These are phyloP conservation scores for Dicrurus megarhynchus DNA, from an alignment of 2,113 vertebrate genomes.

Conservation along the genomic window DNA sequence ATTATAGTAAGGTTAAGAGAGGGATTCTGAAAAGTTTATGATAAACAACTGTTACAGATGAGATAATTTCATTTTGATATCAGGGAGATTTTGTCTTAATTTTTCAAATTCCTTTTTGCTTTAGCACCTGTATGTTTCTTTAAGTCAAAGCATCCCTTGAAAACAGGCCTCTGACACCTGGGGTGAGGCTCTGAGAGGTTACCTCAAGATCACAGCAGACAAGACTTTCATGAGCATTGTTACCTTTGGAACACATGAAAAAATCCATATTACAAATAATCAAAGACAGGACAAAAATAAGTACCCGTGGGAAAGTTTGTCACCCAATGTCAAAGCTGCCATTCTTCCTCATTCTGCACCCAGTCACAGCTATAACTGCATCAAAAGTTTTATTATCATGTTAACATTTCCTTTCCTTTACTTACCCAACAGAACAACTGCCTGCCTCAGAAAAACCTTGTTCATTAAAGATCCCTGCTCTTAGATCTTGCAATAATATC, in stretches of 20 bases:
- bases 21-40: not conserved
- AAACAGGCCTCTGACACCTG: not conserved
- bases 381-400: not conserved
- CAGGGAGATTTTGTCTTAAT: not conserved
- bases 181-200: not conserved
- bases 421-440: not conserved
- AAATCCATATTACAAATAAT: not conserved
- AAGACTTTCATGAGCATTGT: not conserved
- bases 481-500: not conserved
- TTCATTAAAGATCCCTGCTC: fast-evolving
- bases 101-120: not conserved
- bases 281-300: not conserved
- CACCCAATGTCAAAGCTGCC: not conserved
- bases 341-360: not conserved
- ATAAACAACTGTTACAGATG: not conserved
- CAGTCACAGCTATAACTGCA: not conserved
- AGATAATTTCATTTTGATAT: not conserved
- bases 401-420: not conserved
- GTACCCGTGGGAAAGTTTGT: not conserved
- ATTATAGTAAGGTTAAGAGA: not conserved
- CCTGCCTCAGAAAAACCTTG: not conserved
- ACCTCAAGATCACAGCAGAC: not conserved
- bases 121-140: not conserved
- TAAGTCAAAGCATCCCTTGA: not conserved
- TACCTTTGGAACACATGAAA: not conserved